Evolutionary conservation across 2,113 vertebrate species (phyloP).

Genomic region (Xiphophorus couchianus): DNA sequence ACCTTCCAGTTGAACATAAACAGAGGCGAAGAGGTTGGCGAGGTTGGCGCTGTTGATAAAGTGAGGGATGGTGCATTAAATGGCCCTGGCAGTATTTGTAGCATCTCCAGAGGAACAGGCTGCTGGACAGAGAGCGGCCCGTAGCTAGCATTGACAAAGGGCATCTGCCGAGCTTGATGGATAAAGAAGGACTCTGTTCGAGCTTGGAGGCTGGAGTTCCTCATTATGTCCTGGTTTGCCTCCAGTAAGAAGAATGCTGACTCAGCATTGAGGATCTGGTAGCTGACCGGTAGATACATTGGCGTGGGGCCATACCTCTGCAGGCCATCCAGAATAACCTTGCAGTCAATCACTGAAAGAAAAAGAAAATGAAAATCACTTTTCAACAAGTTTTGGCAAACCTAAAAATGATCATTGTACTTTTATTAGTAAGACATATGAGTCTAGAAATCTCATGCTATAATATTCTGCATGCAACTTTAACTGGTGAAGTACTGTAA

Average conservation of each 20-base stretch:
- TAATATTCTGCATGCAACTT: too few relatives aligned
- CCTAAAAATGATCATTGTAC: not conserved
- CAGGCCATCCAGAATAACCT: conserved; percentile 79
- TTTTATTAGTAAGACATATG: conserved; percentile 13
- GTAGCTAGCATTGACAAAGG: conserved; percentile 86
- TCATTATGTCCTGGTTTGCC: conserved; percentile 86
- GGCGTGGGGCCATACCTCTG: conserved; percentile 85
- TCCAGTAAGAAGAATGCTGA: conserved; percentile 90
- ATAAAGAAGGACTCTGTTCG: conserved; percentile 90
- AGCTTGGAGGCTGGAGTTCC: conserved; percentile 90
- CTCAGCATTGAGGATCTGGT: conserved; percentile 84
- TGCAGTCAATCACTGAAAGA: conserved; percentile 83
- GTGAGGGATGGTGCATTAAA: conserved; percentile 69
- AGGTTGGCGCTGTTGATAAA: conserved; percentile 56
- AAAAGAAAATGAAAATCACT: conserved; percentile 36
- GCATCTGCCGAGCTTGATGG: conserved; percentile 83
- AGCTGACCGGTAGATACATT: conserved; percentile 91
- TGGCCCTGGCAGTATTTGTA: conserved; percentile 72
- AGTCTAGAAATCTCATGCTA: too few relatives aligned
- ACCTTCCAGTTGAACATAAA: conserved; percentile 90
- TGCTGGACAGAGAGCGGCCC: conserved; percentile 88
- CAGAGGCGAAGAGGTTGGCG: conserved; percentile 52
- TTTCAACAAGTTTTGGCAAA: not conserved
- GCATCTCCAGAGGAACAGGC: conserved; percentile 84
- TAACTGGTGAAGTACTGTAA: too few relatives aligned